Evolutionary conservation across 2,113 vertebrate species (phyloP), one percentile per base, ranked within the genome.

Genomic region (Rhinoptilus africanus): DNA sequence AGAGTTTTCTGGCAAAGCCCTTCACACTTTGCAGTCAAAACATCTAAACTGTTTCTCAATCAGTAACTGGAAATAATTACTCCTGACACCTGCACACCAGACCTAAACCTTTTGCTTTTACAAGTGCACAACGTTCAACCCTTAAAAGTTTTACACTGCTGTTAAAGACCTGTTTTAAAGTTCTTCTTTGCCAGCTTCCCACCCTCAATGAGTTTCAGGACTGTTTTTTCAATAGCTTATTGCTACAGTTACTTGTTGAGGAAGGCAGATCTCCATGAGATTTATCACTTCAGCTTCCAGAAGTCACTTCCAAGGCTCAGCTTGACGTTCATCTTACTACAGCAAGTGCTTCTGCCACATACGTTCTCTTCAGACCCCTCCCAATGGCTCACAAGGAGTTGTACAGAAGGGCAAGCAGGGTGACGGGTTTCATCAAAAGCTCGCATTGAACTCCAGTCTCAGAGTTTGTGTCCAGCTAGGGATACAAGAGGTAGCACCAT

Each of bases 61-160:
- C 84, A 94, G 93, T 89, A 82, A 87, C 96, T 97, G 95, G 96
- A 98, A 98, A 95, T 96, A 92, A 97, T 98, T 95, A 96, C 50
- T 96, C 26, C 16, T 85, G 91, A 94, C 95, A 98, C 97, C 96
- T 98, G 97, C 90, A 78, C 50, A 75, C 66, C 85, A 94, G 93
- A 90, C 67, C 48, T 93, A 90, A 92, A 88, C 68, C 90, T 96
- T 93, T 77, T 57, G 76, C 68, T 97, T 98, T 97, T 95, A 95
- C 88, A 88, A 93, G 85, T 89, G 77, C 23, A 11, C 94, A 96
- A 96, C 84, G 80, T 88, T 95, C 72, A 92, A 68, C 68, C 64
- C 92, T 96, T 88, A 75, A 88, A 95, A 95, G 79, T 97, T 97
- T 97, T 96, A 93, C 6, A 1, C 27, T 56, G 63, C 78, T 62